Base-by-base conservation (phyloP, 2,888 invertebrate species). In the Helobdella robusta region DNA sequence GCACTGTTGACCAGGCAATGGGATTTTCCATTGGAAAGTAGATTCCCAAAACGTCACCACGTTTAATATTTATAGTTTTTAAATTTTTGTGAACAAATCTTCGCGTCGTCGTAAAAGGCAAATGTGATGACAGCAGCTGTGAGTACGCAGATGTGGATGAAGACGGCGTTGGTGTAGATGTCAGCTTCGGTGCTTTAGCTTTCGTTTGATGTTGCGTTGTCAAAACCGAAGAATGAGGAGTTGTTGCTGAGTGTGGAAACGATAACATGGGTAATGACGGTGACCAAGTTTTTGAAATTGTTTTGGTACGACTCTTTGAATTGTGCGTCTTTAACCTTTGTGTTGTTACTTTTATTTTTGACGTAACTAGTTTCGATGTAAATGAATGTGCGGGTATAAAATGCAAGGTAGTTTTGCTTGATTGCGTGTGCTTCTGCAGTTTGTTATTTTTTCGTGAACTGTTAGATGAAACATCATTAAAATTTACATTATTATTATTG, bases 1-100 rank as follows among this genome's bases (percentile, higher is more conserved):
- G 71, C 11, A 70, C 70, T 15, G 65, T 59, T 23, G 70, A 68
- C 69, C 69, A 70, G 23, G 70, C 68, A 20, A 71, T 52, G 23
- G 71, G 71, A 61, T 69, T 68, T 30, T 66, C 58, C 46, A 66
- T 48, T 23, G 70, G 67, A 61, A 71, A 70, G 54, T 68, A 70
- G 32, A 71, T 40, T n/a, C 71, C 71, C 6, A 71, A 59, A 23
- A 71, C 68, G 58, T 71, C 71, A 0, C 70, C 70, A 44, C 62
- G 64, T 30, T 63, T 48, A 5, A 70, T 36, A 2, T 50, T 48
- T 1, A 71, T 70, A 44, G 30, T 46, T 32, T 65, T 25, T n/a
- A 40, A 40, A 40, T 40, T 15, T 15, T 40, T 11, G 11, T 40
- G 44, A n/a, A n/a, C 4, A 6, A 18, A 54, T 54, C 4, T 4